These are phyloP conservation scores for Acanthoscelides obtectus DNA, from an alignment of 2,888 invertebrate genomes.

Conservation along the genomic window DNA sequence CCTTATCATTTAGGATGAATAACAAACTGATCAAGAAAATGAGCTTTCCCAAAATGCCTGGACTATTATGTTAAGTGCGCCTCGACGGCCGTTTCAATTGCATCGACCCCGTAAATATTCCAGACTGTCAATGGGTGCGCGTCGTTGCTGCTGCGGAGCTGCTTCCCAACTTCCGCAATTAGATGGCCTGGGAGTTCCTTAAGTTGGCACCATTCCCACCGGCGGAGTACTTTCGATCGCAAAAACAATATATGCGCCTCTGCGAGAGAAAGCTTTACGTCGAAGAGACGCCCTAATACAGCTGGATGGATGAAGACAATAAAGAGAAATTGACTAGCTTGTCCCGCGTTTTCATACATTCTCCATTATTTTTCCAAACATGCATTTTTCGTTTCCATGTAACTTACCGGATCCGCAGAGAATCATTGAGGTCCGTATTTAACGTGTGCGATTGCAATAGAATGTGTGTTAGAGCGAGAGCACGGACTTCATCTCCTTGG, in stretches of 20 bases:
- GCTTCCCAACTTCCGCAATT: conserved; percentile 8
- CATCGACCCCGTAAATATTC: background rate
- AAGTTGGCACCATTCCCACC: background rate
- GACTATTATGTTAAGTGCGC: background rate
- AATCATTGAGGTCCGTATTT: no score
- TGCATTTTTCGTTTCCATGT: no score
- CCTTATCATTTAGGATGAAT: no score
- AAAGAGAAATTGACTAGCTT: background rate
- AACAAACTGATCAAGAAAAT: no score
- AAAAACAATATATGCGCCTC: background rate
- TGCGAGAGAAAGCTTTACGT: background rate
- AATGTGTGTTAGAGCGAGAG: no score
- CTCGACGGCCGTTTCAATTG: background rate
- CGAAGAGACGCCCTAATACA: background rate
- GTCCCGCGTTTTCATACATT: background rate
- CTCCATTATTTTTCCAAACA: no score
- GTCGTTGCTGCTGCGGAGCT: background rate
- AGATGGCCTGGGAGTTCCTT: background rate
- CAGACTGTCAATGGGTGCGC: background rate
- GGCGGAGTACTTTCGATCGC: background rate
- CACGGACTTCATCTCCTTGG: no score
- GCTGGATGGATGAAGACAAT: background rate
- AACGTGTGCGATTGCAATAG: no score
- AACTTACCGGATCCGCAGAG: no score
- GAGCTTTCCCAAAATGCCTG: background rate